Percentiles rank a stretch among this genome's conserved stretches.
These are phyloP conservation scores for Drosophila tani DNA, from an alignment of 1,140 invertebrate genomes.

Conservation along the genomic window DNA sequence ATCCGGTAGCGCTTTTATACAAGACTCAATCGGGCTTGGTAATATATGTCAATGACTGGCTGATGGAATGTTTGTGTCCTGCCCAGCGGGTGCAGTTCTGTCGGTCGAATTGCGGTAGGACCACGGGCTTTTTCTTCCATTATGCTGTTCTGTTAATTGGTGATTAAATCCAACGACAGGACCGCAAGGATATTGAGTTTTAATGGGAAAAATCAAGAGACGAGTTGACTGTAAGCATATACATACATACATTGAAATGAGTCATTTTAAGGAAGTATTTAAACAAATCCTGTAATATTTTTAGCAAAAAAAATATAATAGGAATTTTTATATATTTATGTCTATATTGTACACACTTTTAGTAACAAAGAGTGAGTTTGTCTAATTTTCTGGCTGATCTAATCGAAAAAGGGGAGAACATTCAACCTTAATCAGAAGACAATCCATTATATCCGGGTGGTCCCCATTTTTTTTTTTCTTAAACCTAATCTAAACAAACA, in stretches of 20 bases:
- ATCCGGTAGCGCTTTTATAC: constrained; percentile 54
- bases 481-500: constrained; percentile 29
- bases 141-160: constrained; percentile 59
- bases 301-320: no score
- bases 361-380: not conserved
- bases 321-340: no score
- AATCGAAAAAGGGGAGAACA: not conserved
- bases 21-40: constrained; percentile 48
- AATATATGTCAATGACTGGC: constrained; percentile 57
- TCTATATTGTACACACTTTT: no score
- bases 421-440: constrained; percentile 43
- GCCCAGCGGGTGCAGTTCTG: constrained; percentile 46
- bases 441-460: constrained; percentile 22
- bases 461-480: constrained; percentile 10
- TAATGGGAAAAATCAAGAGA: not conserved
- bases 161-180: constrained; percentile 73
- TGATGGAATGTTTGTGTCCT: constrained; percentile 71
- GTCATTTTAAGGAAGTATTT: no score
- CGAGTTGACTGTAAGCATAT: not conserved
- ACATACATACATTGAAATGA: no score
- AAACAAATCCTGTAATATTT: no score
- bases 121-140: constrained; percentile 22
- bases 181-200: constrained; percentile 37
- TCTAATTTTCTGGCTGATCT: not conserved
- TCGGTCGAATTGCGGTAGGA: constrained; percentile 63